Percentiles rank a stretch among this genome's conserved stretches.
Evolutionary conservation across 2,888 invertebrate genomes (phyloP).

Genomic region (Caenorhabditis macrosperma): DNA sequence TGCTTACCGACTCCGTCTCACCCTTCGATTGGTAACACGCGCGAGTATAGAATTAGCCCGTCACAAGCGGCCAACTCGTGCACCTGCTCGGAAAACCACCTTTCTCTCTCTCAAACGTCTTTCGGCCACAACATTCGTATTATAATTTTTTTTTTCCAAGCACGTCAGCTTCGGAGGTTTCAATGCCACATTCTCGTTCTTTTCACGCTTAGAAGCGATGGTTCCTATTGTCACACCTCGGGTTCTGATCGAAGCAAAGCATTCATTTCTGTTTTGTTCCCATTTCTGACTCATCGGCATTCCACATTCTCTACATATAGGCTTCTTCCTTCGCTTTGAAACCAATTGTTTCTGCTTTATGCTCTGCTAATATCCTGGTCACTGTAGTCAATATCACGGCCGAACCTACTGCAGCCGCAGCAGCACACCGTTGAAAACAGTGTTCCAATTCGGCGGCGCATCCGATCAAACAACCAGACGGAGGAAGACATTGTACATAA

Average conservation of each 20-base stretch:
- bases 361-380: neutral
- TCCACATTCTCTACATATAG: neutral
- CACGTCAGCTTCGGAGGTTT: too few relatives aligned
- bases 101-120: neutral
- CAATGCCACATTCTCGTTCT: too few relatives aligned
- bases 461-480: conserved; percentile 51
- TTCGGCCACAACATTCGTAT: neutral
- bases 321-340: neutral
- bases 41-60: conserved; percentile 2
- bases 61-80: neutral
- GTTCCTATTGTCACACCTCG: too few relatives aligned
- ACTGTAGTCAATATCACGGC: neutral
- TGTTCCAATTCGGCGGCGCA: conserved; percentile 28
- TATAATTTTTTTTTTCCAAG: neutral
- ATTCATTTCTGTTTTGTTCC: too few relatives aligned
- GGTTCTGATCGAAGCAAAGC: too few relatives aligned
- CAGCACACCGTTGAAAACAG: conserved; percentile 25
- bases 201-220: too few relatives aligned
- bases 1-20: neutral
- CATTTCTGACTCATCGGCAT: neutral
- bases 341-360: too few relatives aligned
- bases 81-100: neutral
- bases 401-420: neutral
- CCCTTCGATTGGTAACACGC: neutral
- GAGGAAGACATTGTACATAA: conserved; percentile 10